Evolutionary conservation across 2,113 vertebrate species (phyloP), one percentile per base, ranked within the genome.

Genomic region (Orycteropus afer): DNA sequence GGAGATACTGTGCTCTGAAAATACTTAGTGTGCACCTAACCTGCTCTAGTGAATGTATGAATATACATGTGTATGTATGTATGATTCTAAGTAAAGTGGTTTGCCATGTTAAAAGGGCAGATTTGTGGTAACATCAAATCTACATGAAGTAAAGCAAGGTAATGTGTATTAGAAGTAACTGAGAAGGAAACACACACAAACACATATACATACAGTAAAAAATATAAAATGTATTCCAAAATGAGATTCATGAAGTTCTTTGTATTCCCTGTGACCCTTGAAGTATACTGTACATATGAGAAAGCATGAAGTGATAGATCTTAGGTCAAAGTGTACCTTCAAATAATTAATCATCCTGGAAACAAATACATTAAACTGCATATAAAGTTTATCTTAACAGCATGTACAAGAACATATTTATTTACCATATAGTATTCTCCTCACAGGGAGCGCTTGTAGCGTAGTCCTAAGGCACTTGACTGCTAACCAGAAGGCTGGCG

Each of bases 151-250:
- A 83, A 25, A 86, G 59, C 76, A 94, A 73, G 1, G 13, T 73
- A 69, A 61, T 74, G 4, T 92, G 77, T 76, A 71, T 65, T 92
- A 88, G n/a, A 92, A 90, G 32, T 73, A 77, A 88, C 22, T 51
- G 37, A 47, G 69, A 27, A 7, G 20, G 34, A 32, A 53, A 69
- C 51, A 78, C 2, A 18, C n/a, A 51, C 8, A 27, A 7, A 63
- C 2, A 18, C n/a, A 51, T 5, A 27, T 5, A 63, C 1, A 18
- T 12, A 92, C 27, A 77, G 10, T n/a, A 81, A 34, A 93, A n/a
- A 78, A 51, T 78, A 79, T 63, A 74, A 76, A 90, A 76, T 79
- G 4, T 1, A 29, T 3, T 85, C n/a, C 5, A 59, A 37, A 63
- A 32, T 78, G 55, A 78, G 59, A 82, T 47, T 77, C 32, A 12